Evolutionary conservation across 2,113 vertebrate genomes (phyloP).

Genomic region (Ptyas mucosa): DNA sequence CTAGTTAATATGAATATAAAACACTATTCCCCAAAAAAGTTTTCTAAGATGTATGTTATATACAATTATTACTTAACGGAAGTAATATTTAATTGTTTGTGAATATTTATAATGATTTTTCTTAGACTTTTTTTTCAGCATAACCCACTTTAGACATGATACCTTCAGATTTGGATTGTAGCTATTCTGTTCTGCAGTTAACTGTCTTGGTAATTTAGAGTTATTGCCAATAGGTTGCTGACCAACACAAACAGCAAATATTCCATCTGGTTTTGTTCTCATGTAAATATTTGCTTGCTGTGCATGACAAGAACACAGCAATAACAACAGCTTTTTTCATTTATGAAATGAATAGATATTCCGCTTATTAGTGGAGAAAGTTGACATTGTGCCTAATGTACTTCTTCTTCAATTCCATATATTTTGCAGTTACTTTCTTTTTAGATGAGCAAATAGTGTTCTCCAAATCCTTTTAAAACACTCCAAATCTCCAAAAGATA

Average conservation of each 20-base stretch:
- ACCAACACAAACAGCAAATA: slow-evolving; percentile 48
- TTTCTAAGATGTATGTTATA: rapidly evolving
- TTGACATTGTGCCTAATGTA: slow-evolving; percentile 41
- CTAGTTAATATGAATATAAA: background rate
- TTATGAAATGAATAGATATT: slow-evolving; percentile 56
- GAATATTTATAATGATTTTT: slow-evolving; percentile 5
- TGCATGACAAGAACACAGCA: slow-evolving; percentile 30
- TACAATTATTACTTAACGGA: background rate
- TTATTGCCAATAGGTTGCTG: slow-evolving; percentile 48
- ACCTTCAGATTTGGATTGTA: slow-evolving; percentile 36
- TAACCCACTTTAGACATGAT: slow-evolving; percentile 6
- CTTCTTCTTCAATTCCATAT: slow-evolving; percentile 1
- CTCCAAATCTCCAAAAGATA: no score
- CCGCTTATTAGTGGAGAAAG: slow-evolving; percentile 41
- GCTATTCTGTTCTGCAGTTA: slow-evolving; percentile 48
- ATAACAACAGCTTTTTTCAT: slow-evolving; percentile 34
- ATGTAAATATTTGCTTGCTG: slow-evolving; percentile 53
- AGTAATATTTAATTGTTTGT: background rate
- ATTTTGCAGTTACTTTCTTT: slow-evolving; percentile 38
- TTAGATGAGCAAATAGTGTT: slow-evolving; percentile 49
- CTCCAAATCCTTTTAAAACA: no score
- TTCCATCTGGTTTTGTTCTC: slow-evolving; percentile 52
- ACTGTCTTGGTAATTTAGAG: slow-evolving; percentile 46
- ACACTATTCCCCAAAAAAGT: rapidly evolving
- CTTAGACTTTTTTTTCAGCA: slow-evolving; percentile 31